Evolutionary conservation across 2,888 invertebrate species (phyloP).

Genomic region (Drosophila austrosaltans): DNA sequence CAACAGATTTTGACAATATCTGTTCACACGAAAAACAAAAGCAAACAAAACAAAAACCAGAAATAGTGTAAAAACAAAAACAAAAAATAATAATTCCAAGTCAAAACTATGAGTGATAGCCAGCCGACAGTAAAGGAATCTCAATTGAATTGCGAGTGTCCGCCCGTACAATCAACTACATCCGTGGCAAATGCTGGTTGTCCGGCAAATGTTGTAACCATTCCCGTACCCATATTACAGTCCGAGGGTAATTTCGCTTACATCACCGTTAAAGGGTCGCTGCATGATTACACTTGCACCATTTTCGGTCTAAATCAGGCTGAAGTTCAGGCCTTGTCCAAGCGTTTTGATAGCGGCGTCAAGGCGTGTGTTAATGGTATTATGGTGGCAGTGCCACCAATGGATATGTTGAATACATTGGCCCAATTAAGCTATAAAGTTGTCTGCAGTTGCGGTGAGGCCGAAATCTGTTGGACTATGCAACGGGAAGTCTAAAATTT

Average conservation of each 20-base stretch:
- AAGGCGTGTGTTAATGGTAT: constrained; percentile 89
- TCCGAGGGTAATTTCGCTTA: constrained; percentile 88
- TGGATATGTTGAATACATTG: constrained; percentile 89
- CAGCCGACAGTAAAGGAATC: constrained; percentile 56
- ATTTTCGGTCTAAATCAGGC: constrained; percentile 90
- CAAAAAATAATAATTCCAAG: constrained; percentile 14
- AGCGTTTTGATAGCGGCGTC: constrained; percentile 88
- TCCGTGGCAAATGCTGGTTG: constrained; percentile 49
- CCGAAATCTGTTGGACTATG: constrained; percentile 93
- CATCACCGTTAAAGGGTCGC: constrained; percentile 91
- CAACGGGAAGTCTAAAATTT: constrained; percentile 88
- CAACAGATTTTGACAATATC: constrained; percentile 33
- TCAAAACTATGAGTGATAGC: constrained; percentile 46
- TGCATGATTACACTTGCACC: constrained; percentile 89
- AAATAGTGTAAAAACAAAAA: constrained; percentile 13
- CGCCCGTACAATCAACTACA: constrained; percentile 50
- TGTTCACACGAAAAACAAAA: constrained; percentile 30
- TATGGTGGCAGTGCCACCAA: constrained; percentile 88
- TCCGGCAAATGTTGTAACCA: constrained; percentile 81
- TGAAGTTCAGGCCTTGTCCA: constrained; percentile 88
- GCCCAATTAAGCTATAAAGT: constrained; percentile 91
- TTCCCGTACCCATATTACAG: constrained; percentile 83
- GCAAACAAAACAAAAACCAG: constrained; percentile 18
- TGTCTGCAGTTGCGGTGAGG: constrained; percentile 90
- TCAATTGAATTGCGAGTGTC: constrained; percentile 52